Conservation (phyloP, 2,797 vertebrate genomes). For the Sphenodon punctatus region DNA sequence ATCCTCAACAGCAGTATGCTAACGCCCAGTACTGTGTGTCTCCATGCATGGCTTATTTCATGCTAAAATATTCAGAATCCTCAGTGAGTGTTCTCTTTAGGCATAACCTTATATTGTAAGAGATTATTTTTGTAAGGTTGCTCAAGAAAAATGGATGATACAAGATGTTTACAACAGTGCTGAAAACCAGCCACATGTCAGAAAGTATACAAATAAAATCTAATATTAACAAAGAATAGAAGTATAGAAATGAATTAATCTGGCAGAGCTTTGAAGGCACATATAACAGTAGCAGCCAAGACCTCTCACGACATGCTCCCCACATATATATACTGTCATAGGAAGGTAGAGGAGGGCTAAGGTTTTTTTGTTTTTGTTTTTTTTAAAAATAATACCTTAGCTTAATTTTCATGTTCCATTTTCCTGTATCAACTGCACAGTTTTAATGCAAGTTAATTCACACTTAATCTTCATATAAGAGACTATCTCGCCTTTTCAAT, state of each 20-base stretch:
- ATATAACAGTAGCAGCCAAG: constrained; percentile 17
- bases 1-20: not conserved
- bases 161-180: constrained; percentile 19
- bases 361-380: constrained; percentile 14
- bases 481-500: no score
- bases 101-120: not conserved
- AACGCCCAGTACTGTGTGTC: not conserved
- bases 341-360: constrained; percentile 24
- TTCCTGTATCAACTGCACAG: constrained; percentile 5
- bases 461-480: not conserved
- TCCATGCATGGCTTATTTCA: constrained; percentile 5
- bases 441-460: not conserved
- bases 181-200: constrained; percentile 4
- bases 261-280: constrained; percentile 6
- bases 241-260: constrained; percentile 17
- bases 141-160: constrained; percentile 12
- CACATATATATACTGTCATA: not conserved
- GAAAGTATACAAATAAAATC: constrained; percentile 15
- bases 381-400: constrained; percentile 27
- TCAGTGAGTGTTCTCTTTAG: not conserved
- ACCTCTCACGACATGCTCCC: constrained; percentile 15
- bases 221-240: not conserved
- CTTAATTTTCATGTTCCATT: constrained; percentile 13
- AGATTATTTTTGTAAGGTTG: constrained; percentile 11
- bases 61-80: not conserved